phyloP scores from a whole-genome alignment of 2,888 invertebrate genomes.

The Agrochola lota region DNA sequence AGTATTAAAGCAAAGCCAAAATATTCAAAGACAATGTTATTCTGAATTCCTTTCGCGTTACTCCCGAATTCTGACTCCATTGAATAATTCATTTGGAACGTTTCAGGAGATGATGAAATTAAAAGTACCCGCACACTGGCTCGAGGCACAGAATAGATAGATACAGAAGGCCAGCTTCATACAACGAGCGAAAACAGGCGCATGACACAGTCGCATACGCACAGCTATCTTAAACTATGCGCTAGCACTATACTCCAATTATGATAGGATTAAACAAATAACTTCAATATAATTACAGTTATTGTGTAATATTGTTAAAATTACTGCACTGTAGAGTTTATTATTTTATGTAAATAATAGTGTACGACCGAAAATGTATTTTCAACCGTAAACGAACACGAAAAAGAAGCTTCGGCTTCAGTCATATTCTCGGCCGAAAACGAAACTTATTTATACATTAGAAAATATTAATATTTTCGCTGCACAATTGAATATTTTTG shows the following conservation, averaged over 20 bases:
- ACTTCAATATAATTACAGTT: too few species aligned
- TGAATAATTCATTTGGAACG: constrained; percentile 59
- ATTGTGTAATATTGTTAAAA: too few species aligned
- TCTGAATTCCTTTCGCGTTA: constrained; percentile 38
- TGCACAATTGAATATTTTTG: too few species aligned
- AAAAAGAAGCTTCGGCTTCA: too few species aligned
- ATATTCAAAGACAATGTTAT: constrained; percentile 56
- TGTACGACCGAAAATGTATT: too few species aligned
- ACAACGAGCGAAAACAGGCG: background rate
- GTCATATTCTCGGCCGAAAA: too few species aligned
- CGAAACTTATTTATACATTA: too few species aligned
- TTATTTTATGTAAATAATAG: too few species aligned
- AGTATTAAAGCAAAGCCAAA: constrained; percentile 30
- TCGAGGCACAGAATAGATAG: constrained; percentile 19
- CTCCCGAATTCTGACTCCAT: constrained; percentile 43
- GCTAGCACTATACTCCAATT: background rate
- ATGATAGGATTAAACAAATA: too few species aligned
- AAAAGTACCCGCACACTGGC: constrained; percentile 54
- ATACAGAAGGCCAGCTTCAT: background rate
- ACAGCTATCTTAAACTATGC: background rate
- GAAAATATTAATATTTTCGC: too few species aligned
- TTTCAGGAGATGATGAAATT: constrained; percentile 58
- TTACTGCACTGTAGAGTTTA: too few species aligned
- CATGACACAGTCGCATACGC: background rate
- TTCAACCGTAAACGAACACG: too few species aligned